These are phyloP conservation scores for Agrilus biguttatus DNA, from an alignment of 2,888 invertebrate species.

Conservation along the genomic window DNA sequence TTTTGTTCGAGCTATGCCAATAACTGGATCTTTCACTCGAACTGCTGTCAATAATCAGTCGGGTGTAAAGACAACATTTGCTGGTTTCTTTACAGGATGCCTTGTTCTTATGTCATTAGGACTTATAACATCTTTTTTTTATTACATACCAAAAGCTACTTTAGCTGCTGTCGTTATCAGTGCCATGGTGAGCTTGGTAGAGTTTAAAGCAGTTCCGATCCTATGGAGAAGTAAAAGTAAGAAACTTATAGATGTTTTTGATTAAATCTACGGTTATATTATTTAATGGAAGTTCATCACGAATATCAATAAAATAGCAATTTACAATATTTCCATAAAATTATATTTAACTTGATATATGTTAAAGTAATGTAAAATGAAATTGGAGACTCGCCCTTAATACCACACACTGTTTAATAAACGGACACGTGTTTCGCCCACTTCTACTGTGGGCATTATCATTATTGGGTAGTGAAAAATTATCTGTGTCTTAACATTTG, in stretches of 20 bases:
- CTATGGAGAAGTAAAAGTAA: constrained; percentile 44
- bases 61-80: constrained; percentile 60
- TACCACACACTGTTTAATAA: too few relatives aligned
- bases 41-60: constrained; percentile 71
- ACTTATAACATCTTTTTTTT: constrained; percentile 15
- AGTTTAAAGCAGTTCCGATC: constrained; percentile 37
- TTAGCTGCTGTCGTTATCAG: constrained; percentile 52
- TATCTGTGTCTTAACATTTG: too few relatives aligned
- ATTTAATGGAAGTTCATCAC: too few relatives aligned
- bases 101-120: background rate
- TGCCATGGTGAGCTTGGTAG: constrained; percentile 56
- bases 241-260: constrained; percentile 22
- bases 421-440: too few relatives aligned
- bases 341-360: too few relatives aligned
- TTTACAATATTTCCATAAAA: too few relatives aligned
- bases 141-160: constrained; percentile 47
- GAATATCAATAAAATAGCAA: too few relatives aligned
- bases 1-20: constrained; percentile 62
- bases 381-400: too few relatives aligned
- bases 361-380: too few relatives aligned
- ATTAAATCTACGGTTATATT: too few relatives aligned
- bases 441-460: too few relatives aligned
- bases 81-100: constrained; percentile 31
- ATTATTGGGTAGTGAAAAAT: too few relatives aligned
- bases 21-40: constrained; percentile 57